Evolutionary conservation across 1,140 invertebrate species (phyloP).

Genomic region (Gryon sp.): DNA sequence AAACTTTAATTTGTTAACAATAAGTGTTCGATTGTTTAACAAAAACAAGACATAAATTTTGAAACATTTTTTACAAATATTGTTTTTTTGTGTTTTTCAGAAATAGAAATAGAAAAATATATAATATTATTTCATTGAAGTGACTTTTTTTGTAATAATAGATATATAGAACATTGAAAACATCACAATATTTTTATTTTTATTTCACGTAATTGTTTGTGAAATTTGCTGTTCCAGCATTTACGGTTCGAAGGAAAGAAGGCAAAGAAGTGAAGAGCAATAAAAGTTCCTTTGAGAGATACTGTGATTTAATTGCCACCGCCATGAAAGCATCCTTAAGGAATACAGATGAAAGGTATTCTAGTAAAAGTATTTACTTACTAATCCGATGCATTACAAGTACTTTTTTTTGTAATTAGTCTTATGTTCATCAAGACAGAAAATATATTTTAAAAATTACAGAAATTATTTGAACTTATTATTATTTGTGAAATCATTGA

Average conservation of each 20-base stretch:
- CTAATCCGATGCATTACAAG: conserved; percentile 58
- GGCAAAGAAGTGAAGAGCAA: conserved; percentile 58
- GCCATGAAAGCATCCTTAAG: conserved; percentile 60
- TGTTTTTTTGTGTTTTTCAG: too few species aligned
- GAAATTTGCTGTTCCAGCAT: conserved; percentile 57
- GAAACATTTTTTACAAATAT: too few species aligned
- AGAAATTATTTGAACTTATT: conserved; percentile 7
- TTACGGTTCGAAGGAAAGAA: conserved; percentile 51
- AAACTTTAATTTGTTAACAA: too few species aligned
- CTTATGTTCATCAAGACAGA: conserved; percentile 30
- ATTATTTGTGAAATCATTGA: not conserved
- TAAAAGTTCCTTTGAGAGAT: conserved; percentile 64
- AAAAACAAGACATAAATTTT: too few species aligned
- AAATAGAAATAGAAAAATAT: not conserved
- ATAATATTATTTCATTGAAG: not conserved
- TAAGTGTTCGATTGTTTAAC: too few species aligned
- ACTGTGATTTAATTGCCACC: conserved; percentile 63
- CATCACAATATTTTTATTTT: conserved; percentile 37
- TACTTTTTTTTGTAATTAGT: conserved; percentile 47
- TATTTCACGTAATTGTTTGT: conserved; percentile 56
- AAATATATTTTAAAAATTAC: conserved; percentile 31
- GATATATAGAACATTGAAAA: too few species aligned
- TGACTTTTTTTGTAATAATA: too few species aligned
- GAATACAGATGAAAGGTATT: conserved; percentile 63
- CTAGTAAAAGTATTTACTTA: conserved; percentile 58